Percentiles rank a stretch among this genome's conserved stretches.
Evolutionary conservation across 2,888 invertebrate genomes (phyloP).

Genomic region (Lycia hirtaria): DNA sequence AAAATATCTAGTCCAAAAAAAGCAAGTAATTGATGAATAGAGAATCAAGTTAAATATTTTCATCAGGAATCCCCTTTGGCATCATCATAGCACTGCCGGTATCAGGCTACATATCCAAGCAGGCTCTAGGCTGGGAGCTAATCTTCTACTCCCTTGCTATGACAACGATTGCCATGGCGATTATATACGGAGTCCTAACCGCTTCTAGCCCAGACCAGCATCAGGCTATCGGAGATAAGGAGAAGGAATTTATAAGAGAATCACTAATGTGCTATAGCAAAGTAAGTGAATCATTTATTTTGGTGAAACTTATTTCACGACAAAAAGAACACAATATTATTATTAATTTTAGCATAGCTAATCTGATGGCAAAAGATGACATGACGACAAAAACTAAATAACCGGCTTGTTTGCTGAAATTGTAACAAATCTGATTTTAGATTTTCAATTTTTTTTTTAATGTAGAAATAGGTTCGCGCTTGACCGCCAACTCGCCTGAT

Average conservation of each 20-base stretch:
- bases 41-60: background rate
- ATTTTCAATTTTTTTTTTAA: too few species aligned
- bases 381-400: too few species aligned
- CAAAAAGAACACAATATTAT: too few species aligned
- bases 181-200: conserved; percentile 63
- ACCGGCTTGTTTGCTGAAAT: too few species aligned
- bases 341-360: too few species aligned
- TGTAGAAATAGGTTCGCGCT: too few species aligned
- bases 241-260: conserved; percentile 70
- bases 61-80: conserved; percentile 63
- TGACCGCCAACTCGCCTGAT: too few species aligned
- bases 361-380: too few species aligned
- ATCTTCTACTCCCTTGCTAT: conserved; percentile 70
- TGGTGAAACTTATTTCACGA: background rate
- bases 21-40: too few species aligned
- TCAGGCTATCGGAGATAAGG: conserved; percentile 68
- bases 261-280: conserved; percentile 53
- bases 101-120: conserved; percentile 55
- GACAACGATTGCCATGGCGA: conserved; percentile 63
- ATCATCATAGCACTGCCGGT: conserved; percentile 63
- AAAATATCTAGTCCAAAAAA: too few species aligned
- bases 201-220: conserved; percentile 65
- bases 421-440: too few species aligned
- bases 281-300: conserved; percentile 36
- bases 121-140: conserved; percentile 71